A percentile compares a stretch with the other conserved stretches of the same genome.
phyloP scores from a whole-genome alignment of 2,797 vertebrate species.

The Centropyge bicolor region DNA sequence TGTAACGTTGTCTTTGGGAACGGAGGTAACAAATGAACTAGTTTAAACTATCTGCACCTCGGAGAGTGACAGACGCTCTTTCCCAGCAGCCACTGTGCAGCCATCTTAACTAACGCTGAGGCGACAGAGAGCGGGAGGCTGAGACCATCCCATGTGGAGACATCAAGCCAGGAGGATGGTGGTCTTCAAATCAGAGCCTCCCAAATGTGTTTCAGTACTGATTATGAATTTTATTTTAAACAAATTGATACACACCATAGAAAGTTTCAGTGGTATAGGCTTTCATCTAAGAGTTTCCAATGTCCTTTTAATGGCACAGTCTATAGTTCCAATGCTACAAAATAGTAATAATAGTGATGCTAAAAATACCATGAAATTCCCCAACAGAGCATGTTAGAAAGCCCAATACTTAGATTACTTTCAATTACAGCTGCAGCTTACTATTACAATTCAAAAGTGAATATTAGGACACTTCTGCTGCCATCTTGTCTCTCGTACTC shows the following conservation, averaged over 20 bases:
- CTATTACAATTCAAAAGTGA: neutral
- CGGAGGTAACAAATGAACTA: slow-evolving; percentile 77
- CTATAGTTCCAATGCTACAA: neutral
- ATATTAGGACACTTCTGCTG: slow-evolving; percentile 15
- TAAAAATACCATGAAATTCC: neutral
- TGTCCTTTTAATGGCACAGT: neutral
- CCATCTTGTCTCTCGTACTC: slow-evolving; percentile 31
- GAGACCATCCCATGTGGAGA: slow-evolving; percentile 12
- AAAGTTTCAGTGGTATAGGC: neutral
- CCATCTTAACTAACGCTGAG: slow-evolving; percentile 76
- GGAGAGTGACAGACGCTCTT: slow-evolving; percentile 69
- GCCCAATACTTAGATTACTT: no score
- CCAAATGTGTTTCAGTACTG: neutral
- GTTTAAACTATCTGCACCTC: slow-evolving; percentile 73
- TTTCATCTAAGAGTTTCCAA: neutral
- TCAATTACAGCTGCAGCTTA: neutral
- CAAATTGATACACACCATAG: neutral
- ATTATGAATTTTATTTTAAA: neutral
- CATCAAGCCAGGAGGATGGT: slow-evolving; percentile 18
- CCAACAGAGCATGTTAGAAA: neutral
- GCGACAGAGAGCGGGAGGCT: slow-evolving; percentile 17
- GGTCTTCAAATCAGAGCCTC: slow-evolving; percentile 18
- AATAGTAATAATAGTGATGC: no score
- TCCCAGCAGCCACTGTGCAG: slow-evolving; percentile 60
- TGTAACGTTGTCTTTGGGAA: slow-evolving; percentile 68